Percentiles rank a stretch among this genome's conserved stretches.
These are phyloP conservation scores for Ethmia dodecea DNA, from an alignment of 2,888 invertebrate species.

Conservation along the genomic window DNA sequence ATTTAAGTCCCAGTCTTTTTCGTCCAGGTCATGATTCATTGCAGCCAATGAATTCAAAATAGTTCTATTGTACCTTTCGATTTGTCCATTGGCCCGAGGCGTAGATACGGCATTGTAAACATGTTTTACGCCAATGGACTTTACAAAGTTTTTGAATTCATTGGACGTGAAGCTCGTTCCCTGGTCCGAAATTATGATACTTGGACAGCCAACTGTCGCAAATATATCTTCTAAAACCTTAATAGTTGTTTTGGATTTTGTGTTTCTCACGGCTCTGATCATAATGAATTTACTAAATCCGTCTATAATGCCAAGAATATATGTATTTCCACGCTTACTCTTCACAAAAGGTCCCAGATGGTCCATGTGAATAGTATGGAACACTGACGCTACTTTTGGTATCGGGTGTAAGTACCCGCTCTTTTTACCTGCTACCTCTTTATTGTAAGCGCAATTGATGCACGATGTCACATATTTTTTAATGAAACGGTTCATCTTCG, in stretches of 20 bases:
- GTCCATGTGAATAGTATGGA: slow-evolving; percentile 46
- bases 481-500: slow-evolving; percentile 36
- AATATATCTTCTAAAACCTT: neutral
- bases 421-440: slow-evolving; percentile 22
- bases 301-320: slow-evolving; percentile 35
- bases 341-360: slow-evolving; percentile 46
- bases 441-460: slow-evolving; percentile 38
- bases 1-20: slow-evolving; percentile 8
- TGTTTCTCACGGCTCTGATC: slow-evolving; percentile 21
- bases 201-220: neutral
- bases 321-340: slow-evolving; percentile 29
- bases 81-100: slow-evolving; percentile 27
- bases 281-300: slow-evolving; percentile 40
- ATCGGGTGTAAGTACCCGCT: slow-evolving; percentile 39
- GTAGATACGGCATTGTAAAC: slow-evolving; percentile 22
- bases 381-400: slow-evolving; percentile 34
- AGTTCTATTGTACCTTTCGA: slow-evolving; percentile 12
- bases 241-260: slow-evolving; percentile 5
- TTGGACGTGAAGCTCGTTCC: neutral
- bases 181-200: neutral
- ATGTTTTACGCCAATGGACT: slow-evolving; percentile 13
- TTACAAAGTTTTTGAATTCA: neutral
- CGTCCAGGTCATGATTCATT: neutral
- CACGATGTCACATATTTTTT: slow-evolving; percentile 43
- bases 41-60: slow-evolving; percentile 2